A percentile compares a stretch with the other conserved stretches of the same genome.
Conservation (phyloP, 2,113 vertebrate species). For the Uropsilus gracilis region DNA sequence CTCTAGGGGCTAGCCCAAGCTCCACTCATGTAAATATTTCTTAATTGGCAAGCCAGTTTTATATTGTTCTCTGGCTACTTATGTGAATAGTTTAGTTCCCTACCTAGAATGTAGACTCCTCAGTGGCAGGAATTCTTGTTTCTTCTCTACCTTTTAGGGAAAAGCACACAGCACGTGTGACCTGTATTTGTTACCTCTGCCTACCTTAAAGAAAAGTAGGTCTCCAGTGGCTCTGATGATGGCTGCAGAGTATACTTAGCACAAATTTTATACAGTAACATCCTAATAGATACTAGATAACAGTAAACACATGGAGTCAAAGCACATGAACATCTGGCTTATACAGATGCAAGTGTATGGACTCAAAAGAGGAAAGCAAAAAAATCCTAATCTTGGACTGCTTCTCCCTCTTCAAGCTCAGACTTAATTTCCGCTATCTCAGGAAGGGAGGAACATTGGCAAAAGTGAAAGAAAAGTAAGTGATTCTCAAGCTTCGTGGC, state of each 20-base stretch:
- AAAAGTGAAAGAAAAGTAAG: slow-evolving; percentile 19
- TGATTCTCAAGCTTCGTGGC: background rate
- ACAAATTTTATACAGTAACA: background rate
- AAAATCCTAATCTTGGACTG: background rate
- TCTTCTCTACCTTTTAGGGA: background rate
- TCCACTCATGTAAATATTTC: background rate
- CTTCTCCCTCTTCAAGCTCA: background rate
- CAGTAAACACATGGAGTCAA: background rate
- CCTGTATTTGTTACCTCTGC: slow-evolving; percentile 12
- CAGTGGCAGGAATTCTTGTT: background rate
- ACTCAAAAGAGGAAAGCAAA: background rate
- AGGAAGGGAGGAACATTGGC: background rate
- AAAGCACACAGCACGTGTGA: background rate
- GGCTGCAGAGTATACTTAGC: background rate
- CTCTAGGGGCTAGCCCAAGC: background rate
- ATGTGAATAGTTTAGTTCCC: background rate
- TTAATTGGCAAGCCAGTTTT: slow-evolving; percentile 27
- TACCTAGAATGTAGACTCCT: background rate
- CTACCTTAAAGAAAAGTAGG: background rate
- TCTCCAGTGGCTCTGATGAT: background rate
- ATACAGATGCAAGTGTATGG: background rate
- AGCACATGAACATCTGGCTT: background rate
- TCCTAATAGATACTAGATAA: background rate
- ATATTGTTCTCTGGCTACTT: background rate
- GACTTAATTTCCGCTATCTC: background rate